A percentile compares a stretch with the other conserved stretches of the same genome.
phyloP scores from a whole-genome alignment of 2,888 invertebrate species.

The Dicranocentrus wangi region DNA sequence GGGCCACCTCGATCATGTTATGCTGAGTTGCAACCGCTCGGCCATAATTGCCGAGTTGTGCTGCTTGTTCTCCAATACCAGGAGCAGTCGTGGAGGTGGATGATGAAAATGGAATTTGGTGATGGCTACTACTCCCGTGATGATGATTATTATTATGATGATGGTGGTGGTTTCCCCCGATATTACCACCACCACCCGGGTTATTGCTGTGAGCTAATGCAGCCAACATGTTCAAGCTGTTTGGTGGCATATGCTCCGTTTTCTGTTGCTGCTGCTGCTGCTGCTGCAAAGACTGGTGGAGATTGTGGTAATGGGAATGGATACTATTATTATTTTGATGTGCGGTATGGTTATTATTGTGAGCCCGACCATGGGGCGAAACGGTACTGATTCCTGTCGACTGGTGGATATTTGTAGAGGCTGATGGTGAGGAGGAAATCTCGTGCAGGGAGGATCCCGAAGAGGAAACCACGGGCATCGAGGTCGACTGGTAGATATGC shows the following conservation, averaged over 20 bases:
- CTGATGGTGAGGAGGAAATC: slow-evolving; percentile 12
- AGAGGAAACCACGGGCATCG: slow-evolving; percentile 6
- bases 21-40: slow-evolving; percentile 28
- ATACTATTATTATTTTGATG: no score
- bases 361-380: slow-evolving; percentile 10
- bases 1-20: slow-evolving; percentile 49
- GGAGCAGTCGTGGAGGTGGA: not conserved
- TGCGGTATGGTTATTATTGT: no score
- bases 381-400: slow-evolving; percentile 18
- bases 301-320: slow-evolving; percentile 12
- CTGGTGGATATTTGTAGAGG: slow-evolving; percentile 15
- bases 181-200: not conserved
- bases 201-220: slow-evolving; percentile 61
- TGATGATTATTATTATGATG: slow-evolving; percentile 48
- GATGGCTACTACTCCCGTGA: slow-evolving; percentile 23
- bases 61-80: slow-evolving; percentile 22
- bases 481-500: slow-evolving; percentile 9
- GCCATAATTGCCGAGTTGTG: slow-evolving; percentile 35
- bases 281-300: slow-evolving; percentile 1
- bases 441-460: slow-evolving; percentile 25
- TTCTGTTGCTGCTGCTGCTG: slow-evolving; percentile 17
- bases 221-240: slow-evolving; percentile 64
- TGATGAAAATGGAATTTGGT: slow-evolving; percentile 50
- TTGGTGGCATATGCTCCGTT: slow-evolving; percentile 32
- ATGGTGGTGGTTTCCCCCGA: slow-evolving; percentile 18